Base-by-base conservation (phyloP, 2,888 invertebrate species). In the Epirrita christyi region DNA sequence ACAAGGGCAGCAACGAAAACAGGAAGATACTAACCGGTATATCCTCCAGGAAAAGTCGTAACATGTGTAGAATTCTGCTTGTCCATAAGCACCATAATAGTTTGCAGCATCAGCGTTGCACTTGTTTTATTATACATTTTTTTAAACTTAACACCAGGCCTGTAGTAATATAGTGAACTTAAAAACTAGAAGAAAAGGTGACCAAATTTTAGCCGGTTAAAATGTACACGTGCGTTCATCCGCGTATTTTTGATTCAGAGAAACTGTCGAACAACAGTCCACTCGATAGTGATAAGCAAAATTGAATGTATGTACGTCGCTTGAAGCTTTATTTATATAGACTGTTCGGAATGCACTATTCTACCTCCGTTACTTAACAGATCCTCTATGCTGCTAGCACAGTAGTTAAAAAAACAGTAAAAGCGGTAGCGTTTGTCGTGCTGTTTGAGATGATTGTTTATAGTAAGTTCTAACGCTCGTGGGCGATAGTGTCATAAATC, bases 51-150 rank as follows among this genome's bases (percentile, higher is more conserved):
- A 52, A 80, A 88, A 61, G 80, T 81, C 7, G 86, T 88, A 48
- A 88, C 86, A 61, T 83, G 83, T 1, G 89, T 83, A 6, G 87
- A 78, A 76, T 92, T 92, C 56, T 91, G 90, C 64, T 91, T 90
- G 61, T 91, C 87, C 88, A 92, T 89, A 61, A 92, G 73, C 57
- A 92, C 85, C 86, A 92, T 88, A 49, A 92, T 90, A 27, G 92
- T 92, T 62, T 92, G 92, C 57, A 92, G 80, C 92, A 92, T 90
- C 63, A 92, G 67, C 44, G 89, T 86, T 1, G 92, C 91, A 85
- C 91, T 90, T 10, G 92, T 92, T 60, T 74, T 84, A 68, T 92
- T 92, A 69, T 83, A 80, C 92, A 92, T 92, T 67, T 72, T 75
- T 21, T 1, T 53, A 61, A n/a, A 59, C 55, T 50, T 48, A 10